Percentiles rank a stretch among this genome's conserved stretches.
Conservation (phyloP, 2,113 vertebrate genomes). For the Ptyas mucosa region DNA sequence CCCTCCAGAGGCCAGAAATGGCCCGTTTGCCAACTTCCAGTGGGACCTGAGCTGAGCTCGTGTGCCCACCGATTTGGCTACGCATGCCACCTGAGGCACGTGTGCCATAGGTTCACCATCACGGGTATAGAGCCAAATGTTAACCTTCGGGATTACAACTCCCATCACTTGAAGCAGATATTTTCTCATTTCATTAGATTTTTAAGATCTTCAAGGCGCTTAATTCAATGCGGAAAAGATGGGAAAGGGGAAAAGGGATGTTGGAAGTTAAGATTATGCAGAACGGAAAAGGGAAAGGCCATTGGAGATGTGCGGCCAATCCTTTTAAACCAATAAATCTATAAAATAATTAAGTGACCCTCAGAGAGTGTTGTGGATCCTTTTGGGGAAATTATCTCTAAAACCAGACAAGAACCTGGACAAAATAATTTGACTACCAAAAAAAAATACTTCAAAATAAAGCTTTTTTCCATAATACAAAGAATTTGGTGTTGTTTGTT, state of each 20-base stretch:
- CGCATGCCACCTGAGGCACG: too few relatives aligned
- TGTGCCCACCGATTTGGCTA: too few relatives aligned
- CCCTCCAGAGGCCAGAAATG: too few relatives aligned
- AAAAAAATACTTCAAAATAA: not conserved
- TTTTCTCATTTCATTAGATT: not conserved
- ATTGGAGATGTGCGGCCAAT: not conserved
- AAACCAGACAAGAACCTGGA: not conserved
- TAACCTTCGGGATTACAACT: not conserved
- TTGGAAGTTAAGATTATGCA: not conserved
- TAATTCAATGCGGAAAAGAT: not conserved
- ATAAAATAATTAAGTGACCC: not conserved
- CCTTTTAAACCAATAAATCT: not conserved
- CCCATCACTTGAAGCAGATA: not conserved
- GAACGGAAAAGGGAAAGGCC: not conserved
- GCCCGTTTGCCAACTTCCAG: too few relatives aligned
- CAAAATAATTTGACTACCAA: not conserved
- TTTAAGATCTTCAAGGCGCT: not conserved
- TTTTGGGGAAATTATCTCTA: not conserved
- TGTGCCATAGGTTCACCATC: too few relatives aligned
- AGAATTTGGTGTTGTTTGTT: not conserved
- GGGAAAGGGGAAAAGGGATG: not conserved
- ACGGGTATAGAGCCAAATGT: not conserved
- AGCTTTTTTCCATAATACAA: not conserved
- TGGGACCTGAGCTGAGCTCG: too few relatives aligned
- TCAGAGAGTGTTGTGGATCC: not conserved